Conservation (phyloP, 2,797 vertebrate species). For the Myotis findleyi region DNA sequence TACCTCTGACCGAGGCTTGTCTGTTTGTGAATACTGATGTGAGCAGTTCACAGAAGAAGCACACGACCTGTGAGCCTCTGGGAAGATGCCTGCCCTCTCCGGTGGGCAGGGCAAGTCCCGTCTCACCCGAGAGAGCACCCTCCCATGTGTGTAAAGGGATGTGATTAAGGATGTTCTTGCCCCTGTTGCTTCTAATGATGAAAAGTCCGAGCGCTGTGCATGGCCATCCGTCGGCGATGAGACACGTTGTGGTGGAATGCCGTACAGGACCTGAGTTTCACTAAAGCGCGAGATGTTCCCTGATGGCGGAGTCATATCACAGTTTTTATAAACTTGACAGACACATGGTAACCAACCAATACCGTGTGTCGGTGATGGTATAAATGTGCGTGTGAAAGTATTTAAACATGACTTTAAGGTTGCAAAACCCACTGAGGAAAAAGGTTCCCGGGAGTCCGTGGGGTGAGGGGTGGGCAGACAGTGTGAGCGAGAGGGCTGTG, state of each 20-base stretch:
- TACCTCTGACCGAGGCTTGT: neutral
- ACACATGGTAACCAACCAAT: neutral
- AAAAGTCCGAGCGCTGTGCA: neutral
- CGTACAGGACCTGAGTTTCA: neutral
- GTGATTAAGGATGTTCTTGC: neutral
- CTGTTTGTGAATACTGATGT: neutral
- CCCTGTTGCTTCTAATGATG: neutral
- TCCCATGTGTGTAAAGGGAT: accelerated
- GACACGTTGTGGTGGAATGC: neutral
- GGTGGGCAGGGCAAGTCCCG: neutral
- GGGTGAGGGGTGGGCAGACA: accelerated
- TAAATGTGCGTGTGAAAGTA: neutral
- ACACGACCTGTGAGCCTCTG: neutral
- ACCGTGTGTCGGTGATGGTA: neutral
- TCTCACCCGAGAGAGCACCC: neutral
- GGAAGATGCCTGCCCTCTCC: neutral
- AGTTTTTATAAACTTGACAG: neutral
- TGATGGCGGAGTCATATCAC: too few relatives aligned
- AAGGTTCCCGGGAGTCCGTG: neutral
- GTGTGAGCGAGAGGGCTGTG: accelerated
- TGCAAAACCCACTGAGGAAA: neutral
- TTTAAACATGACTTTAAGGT: neutral
- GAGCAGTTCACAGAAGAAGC: neutral
- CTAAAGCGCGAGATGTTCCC: neutral
- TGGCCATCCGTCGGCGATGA: neutral